A percentile compares a stretch with the other conserved stretches of the same genome.
Evolutionary conservation across 1,140 invertebrate genomes (phyloP).

Genomic region (Pantala flavescens): DNA sequence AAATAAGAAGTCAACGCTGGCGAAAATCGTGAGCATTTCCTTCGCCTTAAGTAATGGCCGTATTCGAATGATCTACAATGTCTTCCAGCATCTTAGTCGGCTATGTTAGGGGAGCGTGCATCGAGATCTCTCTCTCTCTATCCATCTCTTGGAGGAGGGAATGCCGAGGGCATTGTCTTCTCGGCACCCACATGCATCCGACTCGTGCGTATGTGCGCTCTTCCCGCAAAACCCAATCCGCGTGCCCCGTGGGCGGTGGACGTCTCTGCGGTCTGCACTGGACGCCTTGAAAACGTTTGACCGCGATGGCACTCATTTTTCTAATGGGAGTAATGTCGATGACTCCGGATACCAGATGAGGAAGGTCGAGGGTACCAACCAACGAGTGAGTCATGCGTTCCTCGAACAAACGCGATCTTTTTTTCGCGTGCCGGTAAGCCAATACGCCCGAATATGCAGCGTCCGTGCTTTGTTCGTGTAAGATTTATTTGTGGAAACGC

Average conservation of each 20-base stretch:
- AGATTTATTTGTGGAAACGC: no score
- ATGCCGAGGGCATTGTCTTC: background rate
- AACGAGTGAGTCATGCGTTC: no score
- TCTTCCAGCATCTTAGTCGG: no score
- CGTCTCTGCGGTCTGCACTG: background rate
- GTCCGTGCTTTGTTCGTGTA: no score
- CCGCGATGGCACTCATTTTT: background rate
- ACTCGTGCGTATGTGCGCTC: background rate
- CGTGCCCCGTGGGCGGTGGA: background rate
- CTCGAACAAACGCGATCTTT: background rate
- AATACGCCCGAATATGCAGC: background rate
- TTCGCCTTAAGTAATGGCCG: no score
- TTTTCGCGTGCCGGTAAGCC: background rate
- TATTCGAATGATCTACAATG: no score
- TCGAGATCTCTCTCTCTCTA: background rate
- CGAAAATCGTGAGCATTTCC: no score
- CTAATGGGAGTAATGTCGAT: background rate
- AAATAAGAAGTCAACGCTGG: no score
- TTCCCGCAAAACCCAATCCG: background rate
- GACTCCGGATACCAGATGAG: background rate
- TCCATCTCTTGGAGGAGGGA: background rate
- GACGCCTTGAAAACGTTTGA: background rate
- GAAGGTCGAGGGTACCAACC: no score
- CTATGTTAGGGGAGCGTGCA: no score
- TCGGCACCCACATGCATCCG: no score